Base-by-base conservation (phyloP, 2,888 invertebrate species). In the Formica aserva region DNA sequence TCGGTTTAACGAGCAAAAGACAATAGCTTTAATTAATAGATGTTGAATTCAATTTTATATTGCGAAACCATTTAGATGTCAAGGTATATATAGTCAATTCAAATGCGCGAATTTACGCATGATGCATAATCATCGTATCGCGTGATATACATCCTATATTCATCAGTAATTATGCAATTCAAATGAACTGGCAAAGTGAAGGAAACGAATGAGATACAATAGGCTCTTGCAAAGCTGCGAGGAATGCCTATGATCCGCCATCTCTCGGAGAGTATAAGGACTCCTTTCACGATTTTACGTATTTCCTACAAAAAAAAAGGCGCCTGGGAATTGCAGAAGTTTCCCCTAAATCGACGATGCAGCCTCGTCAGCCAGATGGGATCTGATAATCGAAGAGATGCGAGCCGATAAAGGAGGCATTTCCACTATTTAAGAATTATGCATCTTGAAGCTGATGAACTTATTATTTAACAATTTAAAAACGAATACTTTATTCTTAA, bases 261-360 rank as follows among this genome's bases (percentile, higher is more conserved):
- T 94, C 94, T 94, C 92, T 94, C 91, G 94, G 93, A 87, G 87
- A 89, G 72, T 84, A 82, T 83, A 32, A 84, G 93, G 91, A 94
- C 94, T 92, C 88, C 86, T 75, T 90, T 85, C 82, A 87, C 91
- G 87, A 93, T 93, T 94, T 94, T 93, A 92, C 89, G 88, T 80
- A 84, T 90, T 92, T 91, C 91, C 62, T 87, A 85, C 90, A 93
- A 93, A 94, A 94, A 93, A 89, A 90, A 91, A 90, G 88, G 87
- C 86, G 88, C 85, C 86, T 87, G 90, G 45, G 41, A 76, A 78
- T 41, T 60, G 35, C 71, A 15, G 45, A 60, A 71, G 69, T 60
- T 72, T 80, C 35, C 13, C 11, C 60, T 71, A 45, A 78, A 60
- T 29, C 45, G 32, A 35, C 72, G 91, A 89, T 63, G 29, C 45